Conservation (phyloP, 2,113 vertebrate species). For the Lycocorax pyrrhopterus region DNA sequence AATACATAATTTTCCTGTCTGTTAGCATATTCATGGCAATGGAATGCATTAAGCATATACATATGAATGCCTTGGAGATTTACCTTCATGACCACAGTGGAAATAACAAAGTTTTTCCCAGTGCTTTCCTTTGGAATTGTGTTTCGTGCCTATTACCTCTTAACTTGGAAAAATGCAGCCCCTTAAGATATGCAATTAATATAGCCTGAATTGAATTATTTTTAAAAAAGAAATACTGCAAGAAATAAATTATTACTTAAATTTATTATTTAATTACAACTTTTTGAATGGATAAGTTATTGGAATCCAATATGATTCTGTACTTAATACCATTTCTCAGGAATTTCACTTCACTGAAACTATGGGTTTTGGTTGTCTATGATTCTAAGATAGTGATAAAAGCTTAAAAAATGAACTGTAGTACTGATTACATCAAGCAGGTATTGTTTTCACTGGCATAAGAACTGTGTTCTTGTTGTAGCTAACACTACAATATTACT, state of each 20-base stretch:
- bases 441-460: not conserved
- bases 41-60: not conserved
- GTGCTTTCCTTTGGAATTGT: not conserved
- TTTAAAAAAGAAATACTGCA: not conserved
- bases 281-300: not conserved
- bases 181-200: not conserved
- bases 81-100: not conserved
- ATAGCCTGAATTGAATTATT: not conserved
- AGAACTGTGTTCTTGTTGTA: not conserved
- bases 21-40: not conserved
- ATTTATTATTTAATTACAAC: not conserved
- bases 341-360: not conserved
- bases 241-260: not conserved
- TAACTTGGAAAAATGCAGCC: not conserved
- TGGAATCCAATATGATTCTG: not conserved
- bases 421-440: not conserved
- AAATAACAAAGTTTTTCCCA: not conserved
- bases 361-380: not conserved
- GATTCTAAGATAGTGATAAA: not conserved
- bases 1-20: not conserved
- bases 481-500: not conserved
- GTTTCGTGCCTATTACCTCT: fast-evolving
- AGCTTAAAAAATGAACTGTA: not conserved
- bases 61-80: not conserved
- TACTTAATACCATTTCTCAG: not conserved